Evolutionary conservation across 2,797 vertebrate species (phyloP).

Genomic region (Pyrocephalus nanus): DNA sequence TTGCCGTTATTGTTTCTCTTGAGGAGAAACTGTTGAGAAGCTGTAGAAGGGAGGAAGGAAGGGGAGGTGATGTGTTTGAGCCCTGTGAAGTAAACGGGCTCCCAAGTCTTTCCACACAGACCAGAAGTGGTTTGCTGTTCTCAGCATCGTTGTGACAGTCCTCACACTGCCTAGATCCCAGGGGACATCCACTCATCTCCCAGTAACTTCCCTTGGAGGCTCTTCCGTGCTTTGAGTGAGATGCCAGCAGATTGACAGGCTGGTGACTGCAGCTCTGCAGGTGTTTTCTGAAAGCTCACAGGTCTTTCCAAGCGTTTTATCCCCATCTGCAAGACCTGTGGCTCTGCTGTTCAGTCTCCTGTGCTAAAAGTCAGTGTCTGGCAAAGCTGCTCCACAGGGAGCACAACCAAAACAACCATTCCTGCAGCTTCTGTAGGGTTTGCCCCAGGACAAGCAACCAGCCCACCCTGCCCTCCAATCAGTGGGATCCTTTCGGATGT

Average conservation of each 20-base stretch:
- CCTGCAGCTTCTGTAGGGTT: neutral
- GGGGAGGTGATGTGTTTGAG: neutral
- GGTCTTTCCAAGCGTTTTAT: neutral
- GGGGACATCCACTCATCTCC: neutral
- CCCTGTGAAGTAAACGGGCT: fast-evolving
- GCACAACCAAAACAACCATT: neutral
- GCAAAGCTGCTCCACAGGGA: neutral
- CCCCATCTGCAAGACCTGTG: neutral
- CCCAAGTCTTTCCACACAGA: neutral
- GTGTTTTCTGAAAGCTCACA: neutral
- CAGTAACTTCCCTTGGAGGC: neutral
- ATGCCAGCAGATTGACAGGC: fast-evolving
- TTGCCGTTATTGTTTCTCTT: neutral
- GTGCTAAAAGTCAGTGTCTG: neutral
- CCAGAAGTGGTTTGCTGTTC: neutral
- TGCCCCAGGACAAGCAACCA: neutral
- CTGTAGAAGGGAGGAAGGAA: neutral
- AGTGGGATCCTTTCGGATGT: neutral
- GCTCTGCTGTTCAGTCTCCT: neutral
- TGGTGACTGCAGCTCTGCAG: neutral
- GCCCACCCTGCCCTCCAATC: neutral
- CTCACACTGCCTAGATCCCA: neutral
- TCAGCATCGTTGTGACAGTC: neutral
- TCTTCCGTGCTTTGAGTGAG: neutral
- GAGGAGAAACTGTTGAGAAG: neutral